Conservation (phyloP, 2,113 vertebrate species). For the Ornithorhynchus anatinus region DNA sequence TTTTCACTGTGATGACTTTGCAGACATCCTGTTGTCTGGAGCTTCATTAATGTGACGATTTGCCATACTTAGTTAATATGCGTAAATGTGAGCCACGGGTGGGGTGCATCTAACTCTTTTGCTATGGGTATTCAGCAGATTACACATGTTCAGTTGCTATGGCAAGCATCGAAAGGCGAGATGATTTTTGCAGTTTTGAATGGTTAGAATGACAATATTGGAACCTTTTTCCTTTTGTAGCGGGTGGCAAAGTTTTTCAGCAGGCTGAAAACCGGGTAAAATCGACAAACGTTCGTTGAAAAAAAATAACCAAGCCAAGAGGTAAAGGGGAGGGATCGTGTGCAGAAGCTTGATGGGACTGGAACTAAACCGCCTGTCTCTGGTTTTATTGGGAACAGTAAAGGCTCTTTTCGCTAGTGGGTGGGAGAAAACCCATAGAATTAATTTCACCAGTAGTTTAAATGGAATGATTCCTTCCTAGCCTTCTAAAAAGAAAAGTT, state of each 20-base stretch:
- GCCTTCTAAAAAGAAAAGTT: not conserved
- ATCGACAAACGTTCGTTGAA: conserved; percentile 34
- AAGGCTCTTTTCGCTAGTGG: not conserved
- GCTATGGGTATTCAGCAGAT: conserved; percentile 15
- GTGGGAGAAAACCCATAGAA: not conserved
- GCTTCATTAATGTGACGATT: conserved; percentile 11
- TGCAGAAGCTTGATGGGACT: not conserved
- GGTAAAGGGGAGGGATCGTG: not conserved
- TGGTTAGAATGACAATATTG: not conserved
- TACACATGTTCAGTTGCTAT: conserved; percentile 1
- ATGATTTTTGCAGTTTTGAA: conserved; percentile 13
- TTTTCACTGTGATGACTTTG: not conserved
- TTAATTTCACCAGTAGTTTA: not conserved
- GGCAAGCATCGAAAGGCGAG: conserved; percentile 21
- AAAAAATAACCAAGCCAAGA: not conserved
- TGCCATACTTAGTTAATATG: not conserved
- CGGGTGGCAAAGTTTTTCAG: conserved; percentile 30
- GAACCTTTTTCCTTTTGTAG: conserved; percentile 5
- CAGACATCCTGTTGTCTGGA: not conserved
- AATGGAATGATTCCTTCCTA: not conserved
- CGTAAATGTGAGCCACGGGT: not conserved
- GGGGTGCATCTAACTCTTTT: conserved; percentile 5
- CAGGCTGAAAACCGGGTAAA: conserved; percentile 16
- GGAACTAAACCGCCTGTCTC: conserved; percentile 29
- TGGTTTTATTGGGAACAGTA: not conserved